Evolutionary conservation across 2,113 vertebrate genomes (phyloP).

Genomic region (Silurus glanis): DNA sequence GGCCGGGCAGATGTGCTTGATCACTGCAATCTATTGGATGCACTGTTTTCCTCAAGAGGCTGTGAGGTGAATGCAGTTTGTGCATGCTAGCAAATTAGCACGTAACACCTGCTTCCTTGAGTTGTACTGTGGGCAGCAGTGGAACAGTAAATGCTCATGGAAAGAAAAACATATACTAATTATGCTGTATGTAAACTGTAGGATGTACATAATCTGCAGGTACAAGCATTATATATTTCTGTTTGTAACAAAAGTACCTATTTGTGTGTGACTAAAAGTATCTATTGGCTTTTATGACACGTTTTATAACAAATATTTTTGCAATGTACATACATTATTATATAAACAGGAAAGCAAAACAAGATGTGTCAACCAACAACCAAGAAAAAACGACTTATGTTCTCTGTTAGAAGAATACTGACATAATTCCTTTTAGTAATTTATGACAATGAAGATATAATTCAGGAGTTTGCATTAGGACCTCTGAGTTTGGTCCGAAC

Average conservation of each 20-base stretch:
- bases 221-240: conserved; percentile 42
- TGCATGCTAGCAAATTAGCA: conserved; percentile 39
- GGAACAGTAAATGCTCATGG: conserved; percentile 55
- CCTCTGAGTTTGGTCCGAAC: conserved; percentile 3
- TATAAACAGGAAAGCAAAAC: conserved; percentile 33
- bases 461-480: conserved; percentile 31
- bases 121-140: conserved; percentile 53
- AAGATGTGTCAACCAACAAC: conserved; percentile 27
- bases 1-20: background rate
- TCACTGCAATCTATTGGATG: conserved; percentile 19
- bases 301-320: conserved; percentile 32
- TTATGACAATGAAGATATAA: conserved; percentile 27
- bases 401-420: conserved; percentile 41
- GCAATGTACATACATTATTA: conserved; percentile 37
- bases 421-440: conserved; percentile 26
- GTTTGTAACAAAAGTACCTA: conserved; percentile 36
- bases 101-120: conserved; percentile 59
- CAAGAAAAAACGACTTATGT: conserved; percentile 10
- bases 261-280: conserved; percentile 23
- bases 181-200: conserved; percentile 34
- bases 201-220: conserved; percentile 40
- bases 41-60: conserved; percentile 42
- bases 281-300: conserved; percentile 28
- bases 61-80: conserved; percentile 5
- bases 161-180: conserved; percentile 20